Percentiles rank a stretch among this genome's conserved stretches.
phyloP scores from a whole-genome alignment of 1,140 invertebrate species.

The Drosophila repletoides region DNA sequence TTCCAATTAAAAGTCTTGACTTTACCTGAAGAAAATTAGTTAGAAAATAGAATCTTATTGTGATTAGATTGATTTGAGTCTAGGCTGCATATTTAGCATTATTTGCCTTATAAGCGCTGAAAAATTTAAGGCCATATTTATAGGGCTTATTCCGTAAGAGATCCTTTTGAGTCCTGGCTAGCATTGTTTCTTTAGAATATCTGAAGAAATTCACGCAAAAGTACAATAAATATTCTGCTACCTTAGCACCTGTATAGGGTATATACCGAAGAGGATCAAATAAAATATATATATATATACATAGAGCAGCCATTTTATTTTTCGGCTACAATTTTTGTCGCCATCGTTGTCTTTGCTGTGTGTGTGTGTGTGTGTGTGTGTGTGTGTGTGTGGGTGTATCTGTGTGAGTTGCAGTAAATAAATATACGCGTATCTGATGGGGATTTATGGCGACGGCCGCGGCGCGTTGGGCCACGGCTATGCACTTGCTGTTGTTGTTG shows the following conservation, averaged over 20 bases:
- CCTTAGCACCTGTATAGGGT: conserved; percentile 32
- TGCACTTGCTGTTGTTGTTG: conserved; percentile 40
- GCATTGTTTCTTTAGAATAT: background rate
- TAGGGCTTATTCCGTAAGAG: too few species aligned
- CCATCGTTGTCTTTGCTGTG: conserved; percentile 40
- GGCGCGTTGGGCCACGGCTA: conserved; percentile 36
- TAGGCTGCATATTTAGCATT: too few species aligned
- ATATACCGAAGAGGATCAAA: conserved; percentile 19
- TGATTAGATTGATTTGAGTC: too few species aligned
- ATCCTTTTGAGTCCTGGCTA: too few species aligned
- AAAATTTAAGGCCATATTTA: too few species aligned
- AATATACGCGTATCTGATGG: conserved; percentile 80
- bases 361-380: conserved; percentile 11
- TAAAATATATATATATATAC: conserved; percentile 14
- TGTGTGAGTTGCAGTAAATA: conserved; percentile 75
- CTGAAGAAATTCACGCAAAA: background rate
- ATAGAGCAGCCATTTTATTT: conserved; percentile 70
- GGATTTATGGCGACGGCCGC: conserved; percentile 68
- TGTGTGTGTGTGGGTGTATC: conserved; percentile 38
- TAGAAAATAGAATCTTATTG: too few species aligned
- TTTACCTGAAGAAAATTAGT: too few species aligned
- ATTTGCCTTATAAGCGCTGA: too few species aligned
- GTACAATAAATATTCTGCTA: too few species aligned
- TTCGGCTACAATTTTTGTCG: conserved; percentile 73
- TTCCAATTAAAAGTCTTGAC: too few species aligned